These are phyloP conservation scores for Tetrao urogallus DNA, from an alignment of 2,113 vertebrate species.

Conservation along the genomic window DNA sequence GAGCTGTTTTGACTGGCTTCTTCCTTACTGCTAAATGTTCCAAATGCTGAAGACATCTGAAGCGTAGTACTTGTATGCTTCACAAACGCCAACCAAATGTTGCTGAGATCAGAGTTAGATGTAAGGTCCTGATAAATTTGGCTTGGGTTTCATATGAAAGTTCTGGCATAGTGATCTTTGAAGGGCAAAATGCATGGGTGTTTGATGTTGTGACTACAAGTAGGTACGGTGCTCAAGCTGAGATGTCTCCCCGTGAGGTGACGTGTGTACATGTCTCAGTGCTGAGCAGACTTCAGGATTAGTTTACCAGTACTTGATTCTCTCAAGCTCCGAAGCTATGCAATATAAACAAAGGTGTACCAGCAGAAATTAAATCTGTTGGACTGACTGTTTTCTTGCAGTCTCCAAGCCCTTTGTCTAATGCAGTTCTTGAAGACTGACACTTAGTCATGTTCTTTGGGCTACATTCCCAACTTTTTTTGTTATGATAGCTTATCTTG, in stretches of 20 bases:
- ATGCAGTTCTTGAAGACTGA: background rate
- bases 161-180: background rate
- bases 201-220: background rate
- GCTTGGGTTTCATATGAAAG: background rate
- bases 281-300: background rate
- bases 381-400: background rate
- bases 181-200: background rate
- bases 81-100: background rate
- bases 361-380: background rate
- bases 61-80: background rate
- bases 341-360: background rate
- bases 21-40: background rate
- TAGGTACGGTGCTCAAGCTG: background rate
- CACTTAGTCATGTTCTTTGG: background rate
- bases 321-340: background rate
- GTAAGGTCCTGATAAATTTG: background rate
- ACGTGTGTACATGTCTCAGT: background rate
- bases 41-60: background rate
- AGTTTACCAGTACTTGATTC: background rate
- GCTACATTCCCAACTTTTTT: background rate
- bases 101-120: background rate
- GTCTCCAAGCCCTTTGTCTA: background rate
- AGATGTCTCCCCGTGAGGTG: background rate
- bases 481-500: background rate
- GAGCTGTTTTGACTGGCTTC: background rate